Percentiles rank a stretch among this genome's conserved stretches.
Conservation (phyloP, 2,888 invertebrate species). For the Tenodera sinensis region DNA sequence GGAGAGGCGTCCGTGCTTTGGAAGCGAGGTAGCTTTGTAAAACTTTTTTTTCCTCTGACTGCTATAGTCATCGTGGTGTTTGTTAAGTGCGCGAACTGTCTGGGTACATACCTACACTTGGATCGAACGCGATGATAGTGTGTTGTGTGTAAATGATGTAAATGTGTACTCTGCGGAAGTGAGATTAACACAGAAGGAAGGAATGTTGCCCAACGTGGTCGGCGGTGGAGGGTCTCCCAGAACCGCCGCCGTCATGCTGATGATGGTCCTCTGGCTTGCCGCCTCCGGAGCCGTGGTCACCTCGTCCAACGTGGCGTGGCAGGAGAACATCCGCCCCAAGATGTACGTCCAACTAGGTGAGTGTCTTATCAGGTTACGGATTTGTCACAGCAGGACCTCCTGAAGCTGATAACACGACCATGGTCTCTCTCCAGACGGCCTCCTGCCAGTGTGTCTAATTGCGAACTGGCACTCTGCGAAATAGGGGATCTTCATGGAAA, state of each 20-base stretch:
- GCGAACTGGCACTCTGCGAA: too few relatives aligned
- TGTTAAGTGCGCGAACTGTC: neutral
- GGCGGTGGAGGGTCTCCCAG: neutral
- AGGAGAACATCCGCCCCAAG: slow-evolving; percentile 88
- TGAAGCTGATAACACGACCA: too few relatives aligned
- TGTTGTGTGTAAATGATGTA: slow-evolving; percentile 5
- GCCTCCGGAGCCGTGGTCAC: slow-evolving; percentile 41
- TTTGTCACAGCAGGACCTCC: too few relatives aligned
- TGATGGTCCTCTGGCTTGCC: slow-evolving; percentile 12
- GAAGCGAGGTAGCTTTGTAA: neutral
- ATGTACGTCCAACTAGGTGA: slow-evolving; percentile 90
- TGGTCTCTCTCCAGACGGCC: too few relatives aligned
- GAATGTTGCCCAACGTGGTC: neutral
- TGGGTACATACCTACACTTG: neutral
- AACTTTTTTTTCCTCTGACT: neutral
- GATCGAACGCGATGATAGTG: neutral
- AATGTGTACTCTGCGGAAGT: neutral
- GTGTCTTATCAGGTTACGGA: slow-evolving; percentile 41
- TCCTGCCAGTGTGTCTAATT: too few relatives aligned
- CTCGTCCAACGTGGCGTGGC: slow-evolving; percentile 63
- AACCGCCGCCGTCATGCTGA: neutral
- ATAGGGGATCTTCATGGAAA: too few relatives aligned
- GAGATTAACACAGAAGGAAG: neutral
- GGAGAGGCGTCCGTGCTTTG: neutral
- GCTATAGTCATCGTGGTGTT: neutral